phyloP scores from a whole-genome alignment of 2,888 invertebrate genomes.

The Incurvaria masculella region DNA sequence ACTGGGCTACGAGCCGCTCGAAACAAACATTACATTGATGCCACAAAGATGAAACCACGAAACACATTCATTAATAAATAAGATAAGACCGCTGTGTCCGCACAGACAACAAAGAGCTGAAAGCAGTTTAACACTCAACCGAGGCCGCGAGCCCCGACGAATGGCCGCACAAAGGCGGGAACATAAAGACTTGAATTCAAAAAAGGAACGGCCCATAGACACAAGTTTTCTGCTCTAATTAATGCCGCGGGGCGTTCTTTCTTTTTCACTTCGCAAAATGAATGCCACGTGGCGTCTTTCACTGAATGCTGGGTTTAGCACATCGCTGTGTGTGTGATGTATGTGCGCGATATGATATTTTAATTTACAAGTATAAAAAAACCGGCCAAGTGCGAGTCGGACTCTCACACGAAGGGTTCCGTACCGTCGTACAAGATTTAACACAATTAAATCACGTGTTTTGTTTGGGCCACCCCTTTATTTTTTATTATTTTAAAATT shows the following conservation, averaged over 20 bases:
- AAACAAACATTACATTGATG: too few relatives aligned
- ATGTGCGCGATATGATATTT: conserved; percentile 46
- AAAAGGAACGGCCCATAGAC: conserved; percentile 46
- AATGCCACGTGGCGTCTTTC: conserved; percentile 28
- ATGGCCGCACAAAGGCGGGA: conserved; percentile 35
- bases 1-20: too few relatives aligned
- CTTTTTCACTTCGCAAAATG: conserved; percentile 42
- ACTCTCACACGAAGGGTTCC: too few relatives aligned
- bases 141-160: conserved; percentile 31
- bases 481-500: too few relatives aligned
- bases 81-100: conserved; percentile 12
- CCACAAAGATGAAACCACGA: too few relatives aligned
- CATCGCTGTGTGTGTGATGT: conserved; percentile 39
- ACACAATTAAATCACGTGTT: too few relatives aligned
- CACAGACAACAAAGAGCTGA: conserved; percentile 26
- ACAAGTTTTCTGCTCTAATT: conserved; percentile 52
- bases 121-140: conserved; percentile 39
- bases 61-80: neutral
- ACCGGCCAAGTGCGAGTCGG: too few relatives aligned
- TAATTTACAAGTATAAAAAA: too few relatives aligned
- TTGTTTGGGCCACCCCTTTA: too few relatives aligned
- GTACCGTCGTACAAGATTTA: too few relatives aligned
- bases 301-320: conserved; percentile 48
- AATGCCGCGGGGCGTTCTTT: conserved; percentile 53
- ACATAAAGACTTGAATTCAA: conserved; percentile 49